A percentile compares a stretch with the other conserved stretches of the same genome.
These are phyloP conservation scores for Magallana ariakensis DNA, from an alignment of 1,140 invertebrate species.

Conservation along the genomic window DNA sequence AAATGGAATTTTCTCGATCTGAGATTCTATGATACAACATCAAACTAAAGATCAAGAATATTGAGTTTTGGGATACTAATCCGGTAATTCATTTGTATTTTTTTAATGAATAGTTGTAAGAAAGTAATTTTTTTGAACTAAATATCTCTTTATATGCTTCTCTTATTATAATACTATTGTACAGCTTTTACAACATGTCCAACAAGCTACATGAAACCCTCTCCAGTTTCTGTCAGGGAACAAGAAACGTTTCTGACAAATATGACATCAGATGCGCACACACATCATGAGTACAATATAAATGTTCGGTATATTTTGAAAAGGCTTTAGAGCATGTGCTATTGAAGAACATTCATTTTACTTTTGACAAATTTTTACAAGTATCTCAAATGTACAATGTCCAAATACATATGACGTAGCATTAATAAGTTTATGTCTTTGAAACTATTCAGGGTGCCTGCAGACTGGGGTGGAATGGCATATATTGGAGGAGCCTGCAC, in stretches of 20 bases:
- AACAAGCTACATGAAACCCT: background rate
- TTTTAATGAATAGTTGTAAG: background rate
- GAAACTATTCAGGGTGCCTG: too few species aligned
- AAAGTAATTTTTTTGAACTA: background rate
- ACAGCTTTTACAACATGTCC: background rate
- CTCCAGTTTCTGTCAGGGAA: background rate
- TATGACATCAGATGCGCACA: background rate
- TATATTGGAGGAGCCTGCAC: too few species aligned
- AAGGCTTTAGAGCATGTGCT: too few species aligned
- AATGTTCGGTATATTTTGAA: background rate
- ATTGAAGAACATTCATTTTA: too few species aligned
- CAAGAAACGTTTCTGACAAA: background rate
- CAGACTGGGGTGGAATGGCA: too few species aligned
- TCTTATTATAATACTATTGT: background rate
- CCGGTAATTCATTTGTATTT: conserved; percentile 32
- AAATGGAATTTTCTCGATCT: conserved; percentile 36
- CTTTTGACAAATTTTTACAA: too few species aligned
- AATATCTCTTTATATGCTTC: background rate
- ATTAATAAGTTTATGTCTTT: too few species aligned
- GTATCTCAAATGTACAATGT: background rate
- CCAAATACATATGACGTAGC: too few species aligned
- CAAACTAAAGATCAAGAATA: conserved; percentile 37
- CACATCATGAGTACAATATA: background rate
- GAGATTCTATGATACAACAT: conserved; percentile 35
- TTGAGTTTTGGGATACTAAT: conserved; percentile 41